Conservation (phyloP, 2,888 invertebrate species). For the Zaprionus lineosus region DNA sequence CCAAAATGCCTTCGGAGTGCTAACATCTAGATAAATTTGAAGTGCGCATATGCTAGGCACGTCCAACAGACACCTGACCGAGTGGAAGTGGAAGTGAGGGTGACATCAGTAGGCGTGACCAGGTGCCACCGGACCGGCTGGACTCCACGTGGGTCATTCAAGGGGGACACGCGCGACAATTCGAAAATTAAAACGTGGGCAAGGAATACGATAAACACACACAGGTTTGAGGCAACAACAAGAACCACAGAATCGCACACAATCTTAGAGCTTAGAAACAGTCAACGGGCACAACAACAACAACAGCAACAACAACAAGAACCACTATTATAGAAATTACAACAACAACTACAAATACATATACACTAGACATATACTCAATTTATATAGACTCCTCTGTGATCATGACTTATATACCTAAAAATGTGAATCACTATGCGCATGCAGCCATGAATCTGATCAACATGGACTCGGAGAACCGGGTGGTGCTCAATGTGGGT, state of each 20-base stretch:
- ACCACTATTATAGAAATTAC: neutral
- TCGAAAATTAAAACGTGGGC: conserved; percentile 38
- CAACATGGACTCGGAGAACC: conserved; percentile 98
- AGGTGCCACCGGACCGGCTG: conserved; percentile 12
- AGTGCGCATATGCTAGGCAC: conserved; percentile 51
- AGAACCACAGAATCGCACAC: conserved; percentile 5
- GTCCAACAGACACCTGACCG: conserved; percentile 29
- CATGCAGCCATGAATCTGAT: conserved; percentile 91
- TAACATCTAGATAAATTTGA: conserved; percentile 53
- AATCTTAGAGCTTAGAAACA: conserved; percentile 13
- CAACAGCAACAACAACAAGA: conserved; percentile 8
- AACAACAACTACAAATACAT: neutral
- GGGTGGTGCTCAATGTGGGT: conserved; percentile 99
- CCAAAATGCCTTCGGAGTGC: conserved; percentile 58
- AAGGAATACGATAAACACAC: conserved; percentile 54
- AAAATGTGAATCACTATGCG: conserved; percentile 76
- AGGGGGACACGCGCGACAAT: conserved; percentile 35
- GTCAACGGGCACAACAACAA: conserved; percentile 8
- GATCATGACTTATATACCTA: conserved; percentile 78
- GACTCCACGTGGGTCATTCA: conserved; percentile 26
- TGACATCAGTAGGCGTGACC: conserved; percentile 46
- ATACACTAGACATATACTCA: neutral
- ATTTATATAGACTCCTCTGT: too few relatives aligned
- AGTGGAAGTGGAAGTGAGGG: conserved; percentile 13
- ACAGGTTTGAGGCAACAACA: conserved; percentile 54